Base-by-base conservation (phyloP, 2,888 invertebrate genomes). In the Nymphalis urticae region DNA sequence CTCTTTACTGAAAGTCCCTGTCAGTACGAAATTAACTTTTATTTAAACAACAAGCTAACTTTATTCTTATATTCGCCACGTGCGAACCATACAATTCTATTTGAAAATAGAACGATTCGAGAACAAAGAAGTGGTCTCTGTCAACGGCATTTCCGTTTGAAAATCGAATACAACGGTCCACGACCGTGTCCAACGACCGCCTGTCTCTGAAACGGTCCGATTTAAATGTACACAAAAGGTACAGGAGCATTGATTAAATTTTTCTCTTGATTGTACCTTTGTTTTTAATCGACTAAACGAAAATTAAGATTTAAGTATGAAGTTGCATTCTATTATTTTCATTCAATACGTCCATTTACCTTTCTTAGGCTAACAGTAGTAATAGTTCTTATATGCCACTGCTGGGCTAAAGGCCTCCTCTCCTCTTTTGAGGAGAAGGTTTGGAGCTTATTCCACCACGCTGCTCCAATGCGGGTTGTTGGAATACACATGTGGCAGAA, bases 121-220 rank as follows among this genome's bases (percentile, higher is more conserved):
- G 85, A 85, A 90, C 88, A 86, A 89, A 89, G 88, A 84, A 86
- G 82, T 83, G 83, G 84, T 85, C 84, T 86, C 85, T 88, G 88
- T 87, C 89, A 89, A 83, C 85, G 85, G 83, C 83, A 85, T 51
- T 62, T 69, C 62, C 53, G 54, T 62, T 50, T 62, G 48, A 56
- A 62, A 67, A 67, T 67, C 62, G 62, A 67, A 67, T 67, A 61
- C 61, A 62, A 53, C 54, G 54, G 58, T 58, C 54, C 27, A 58
- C 58, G 19, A 58, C 36, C 32, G 56, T 56, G 32, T 56, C 16
- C 32, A 62, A 53, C 66, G 54, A 61, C 32, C 21, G 61, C 60
- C 48, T 54, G 56, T 62, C 66, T 61, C 54, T 48, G 56, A n/a
- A 67, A 53, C 60, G 54, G 54, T 19, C 36, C 58, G 19, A 58